Percentiles rank a stretch among this genome's conserved stretches.
Evolutionary conservation across 2,113 vertebrate genomes (phyloP).

Genomic region (Nymphicus hollandicus): DNA sequence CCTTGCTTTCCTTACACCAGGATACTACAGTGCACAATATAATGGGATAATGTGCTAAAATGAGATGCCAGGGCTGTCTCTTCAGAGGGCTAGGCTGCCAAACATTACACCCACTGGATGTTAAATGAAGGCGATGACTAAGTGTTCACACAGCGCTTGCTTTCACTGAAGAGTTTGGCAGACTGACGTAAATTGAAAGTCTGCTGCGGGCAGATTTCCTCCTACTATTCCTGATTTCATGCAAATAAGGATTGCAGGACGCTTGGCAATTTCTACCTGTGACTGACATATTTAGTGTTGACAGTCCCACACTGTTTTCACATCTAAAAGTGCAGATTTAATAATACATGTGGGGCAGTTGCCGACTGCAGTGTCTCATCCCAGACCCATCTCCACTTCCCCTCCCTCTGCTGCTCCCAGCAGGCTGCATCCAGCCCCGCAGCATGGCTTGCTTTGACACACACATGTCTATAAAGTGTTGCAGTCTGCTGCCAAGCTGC

Average conservation of each 20-base stretch:
- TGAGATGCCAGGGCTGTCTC: conserved; percentile 32
- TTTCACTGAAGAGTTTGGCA: conserved; percentile 52
- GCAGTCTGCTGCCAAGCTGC: not conserved
- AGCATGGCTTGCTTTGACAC: not conserved
- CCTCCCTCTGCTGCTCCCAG: not conserved
- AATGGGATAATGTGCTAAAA: conserved; percentile 55
- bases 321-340: not conserved
- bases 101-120: conserved; percentile 63
- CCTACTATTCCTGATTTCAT: conserved; percentile 66
- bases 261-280: conserved; percentile 43
- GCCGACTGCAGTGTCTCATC: not conserved
- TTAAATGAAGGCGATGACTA: conserved; percentile 64
- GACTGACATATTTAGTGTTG: conserved; percentile 63
- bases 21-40: not conserved
- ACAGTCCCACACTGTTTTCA: conserved; percentile 50
- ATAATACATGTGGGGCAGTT: not conserved
- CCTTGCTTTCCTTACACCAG: not conserved
- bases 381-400: not conserved
- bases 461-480: not conserved
- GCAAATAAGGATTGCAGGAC: conserved; percentile 60
- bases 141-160: conserved; percentile 54
- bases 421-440: not conserved
- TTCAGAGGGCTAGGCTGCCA: conserved; percentile 54
- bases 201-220: conserved; percentile 69
- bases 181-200: conserved; percentile 67